phyloP scores from a whole-genome alignment of 2,888 invertebrate genomes.

The Aphidoletes aphidimyza region DNA sequence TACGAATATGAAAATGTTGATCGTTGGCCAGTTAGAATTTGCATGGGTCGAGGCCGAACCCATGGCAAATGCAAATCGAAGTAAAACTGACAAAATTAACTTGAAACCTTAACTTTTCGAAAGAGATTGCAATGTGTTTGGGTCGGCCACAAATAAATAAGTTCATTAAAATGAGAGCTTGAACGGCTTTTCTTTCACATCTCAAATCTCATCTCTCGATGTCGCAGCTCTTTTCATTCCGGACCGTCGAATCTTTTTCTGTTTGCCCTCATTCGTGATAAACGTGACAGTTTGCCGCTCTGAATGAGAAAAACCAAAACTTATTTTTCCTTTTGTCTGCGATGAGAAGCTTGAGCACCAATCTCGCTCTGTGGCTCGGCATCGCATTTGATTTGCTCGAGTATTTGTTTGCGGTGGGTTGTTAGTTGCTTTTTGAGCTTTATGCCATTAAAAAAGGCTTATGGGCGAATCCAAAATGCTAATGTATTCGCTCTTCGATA shows the following conservation, averaged over 20 bases:
- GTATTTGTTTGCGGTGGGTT: conserved; percentile 29
- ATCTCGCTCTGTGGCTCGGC: no score
- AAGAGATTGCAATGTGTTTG: conserved; percentile 1
- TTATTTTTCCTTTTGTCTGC: neutral
- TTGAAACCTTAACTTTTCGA: conserved; percentile 4
- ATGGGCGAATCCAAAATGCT: conserved; percentile 47
- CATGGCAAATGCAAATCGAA: conserved; percentile 3
- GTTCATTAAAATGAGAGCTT: conserved; percentile 40
- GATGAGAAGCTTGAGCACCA: no score
- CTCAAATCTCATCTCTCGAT: neutral
- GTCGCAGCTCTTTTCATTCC: neutral
- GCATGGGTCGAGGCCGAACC: neutral
- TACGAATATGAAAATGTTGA: neutral
- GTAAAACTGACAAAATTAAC: conserved; percentile 8
- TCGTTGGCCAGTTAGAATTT: no score
- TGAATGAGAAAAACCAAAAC: neutral
- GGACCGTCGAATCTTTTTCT: no score
- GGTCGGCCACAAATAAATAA: conserved; percentile 37
- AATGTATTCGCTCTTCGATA: no score
- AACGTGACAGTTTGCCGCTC: no score
- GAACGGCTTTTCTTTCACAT: conserved; percentile 15
- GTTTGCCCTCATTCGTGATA: no score
- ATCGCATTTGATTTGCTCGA: conserved; percentile 17
- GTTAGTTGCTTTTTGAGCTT: conserved; percentile 27
- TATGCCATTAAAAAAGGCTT: conserved; percentile 49